A percentile compares a stretch with the other conserved stretches of the same genome.
Conservation (phyloP, 2,113 vertebrate genomes). For the Candoia aspera region DNA sequence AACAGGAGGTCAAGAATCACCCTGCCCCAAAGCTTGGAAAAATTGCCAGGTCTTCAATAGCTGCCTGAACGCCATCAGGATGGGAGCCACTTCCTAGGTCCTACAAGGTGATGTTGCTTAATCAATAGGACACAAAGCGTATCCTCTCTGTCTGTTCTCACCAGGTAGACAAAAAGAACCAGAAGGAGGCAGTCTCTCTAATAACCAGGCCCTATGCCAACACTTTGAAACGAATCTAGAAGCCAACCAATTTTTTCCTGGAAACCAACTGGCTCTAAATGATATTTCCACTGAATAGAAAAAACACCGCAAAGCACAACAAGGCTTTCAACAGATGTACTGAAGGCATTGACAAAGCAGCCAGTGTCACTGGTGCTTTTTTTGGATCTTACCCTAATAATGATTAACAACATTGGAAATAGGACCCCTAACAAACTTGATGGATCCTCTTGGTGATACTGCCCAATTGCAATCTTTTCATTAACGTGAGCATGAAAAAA, state of each 20-base stretch:
- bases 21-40: neutral
- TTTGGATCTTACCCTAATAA: slow-evolving; percentile 58
- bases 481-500: slow-evolving; percentile 56
- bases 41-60: neutral
- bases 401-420: slow-evolving; percentile 59
- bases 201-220: neutral
- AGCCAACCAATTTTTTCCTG: neutral
- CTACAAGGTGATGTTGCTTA: neutral
- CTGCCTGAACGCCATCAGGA: neutral
- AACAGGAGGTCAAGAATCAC: neutral
- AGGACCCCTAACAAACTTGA: slow-evolving; percentile 34
- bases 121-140: neutral
- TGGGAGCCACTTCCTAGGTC: neutral
- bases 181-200: neutral
- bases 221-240: neutral
- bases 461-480: slow-evolving; percentile 61
- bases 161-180: neutral
- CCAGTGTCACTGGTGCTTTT: slow-evolving; percentile 49
- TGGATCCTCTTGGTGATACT: slow-evolving; percentile 48
- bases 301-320: slow-evolving; percentile 46
- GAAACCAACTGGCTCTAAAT: slow-evolving; percentile 45
- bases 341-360: slow-evolving; percentile 57
- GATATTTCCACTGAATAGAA: slow-evolving; percentile 45
- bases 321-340: slow-evolving; percentile 43
- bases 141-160: neutral